phyloP scores from a whole-genome alignment of 2,888 invertebrate genomes.

The Orchesellides sinensis region DNA sequence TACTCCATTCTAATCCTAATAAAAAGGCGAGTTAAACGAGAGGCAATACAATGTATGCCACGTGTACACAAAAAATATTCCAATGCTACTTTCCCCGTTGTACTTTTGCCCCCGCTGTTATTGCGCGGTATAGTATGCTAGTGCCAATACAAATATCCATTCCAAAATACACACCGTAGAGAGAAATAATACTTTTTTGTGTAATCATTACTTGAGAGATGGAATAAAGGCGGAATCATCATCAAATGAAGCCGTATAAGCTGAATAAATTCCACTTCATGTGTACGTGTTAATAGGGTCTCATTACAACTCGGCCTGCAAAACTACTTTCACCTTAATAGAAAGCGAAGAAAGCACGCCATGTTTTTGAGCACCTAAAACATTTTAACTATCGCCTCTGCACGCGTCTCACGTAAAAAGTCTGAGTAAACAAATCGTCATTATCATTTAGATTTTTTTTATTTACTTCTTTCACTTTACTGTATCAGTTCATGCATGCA shows the following conservation, averaged over 20 bases:
- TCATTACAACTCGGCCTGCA: background rate
- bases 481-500: background rate
- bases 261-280: background rate
- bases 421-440: slow-evolving; percentile 45
- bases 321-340: background rate
- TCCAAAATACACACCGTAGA: too few relatives aligned
- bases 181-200: too few relatives aligned
- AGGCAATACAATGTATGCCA: too few relatives aligned
- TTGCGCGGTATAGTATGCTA: too few relatives aligned
- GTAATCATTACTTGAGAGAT: background rate
- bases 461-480: background rate
- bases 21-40: too few relatives aligned
- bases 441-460: slow-evolving; percentile 22
- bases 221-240: background rate
- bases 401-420: slow-evolving; percentile 2
- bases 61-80: too few relatives aligned
- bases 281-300: slow-evolving; percentile 23
- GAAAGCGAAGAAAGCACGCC: background rate
- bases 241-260: background rate
- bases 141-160: too few relatives aligned
- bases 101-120: too few relatives aligned
- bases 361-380: background rate
- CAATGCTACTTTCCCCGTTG: too few relatives aligned
- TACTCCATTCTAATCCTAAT: too few relatives aligned
- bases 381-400: background rate